Base-by-base conservation (phyloP, 2,888 invertebrate species). In the Yponomeuta sedellus region DNA sequence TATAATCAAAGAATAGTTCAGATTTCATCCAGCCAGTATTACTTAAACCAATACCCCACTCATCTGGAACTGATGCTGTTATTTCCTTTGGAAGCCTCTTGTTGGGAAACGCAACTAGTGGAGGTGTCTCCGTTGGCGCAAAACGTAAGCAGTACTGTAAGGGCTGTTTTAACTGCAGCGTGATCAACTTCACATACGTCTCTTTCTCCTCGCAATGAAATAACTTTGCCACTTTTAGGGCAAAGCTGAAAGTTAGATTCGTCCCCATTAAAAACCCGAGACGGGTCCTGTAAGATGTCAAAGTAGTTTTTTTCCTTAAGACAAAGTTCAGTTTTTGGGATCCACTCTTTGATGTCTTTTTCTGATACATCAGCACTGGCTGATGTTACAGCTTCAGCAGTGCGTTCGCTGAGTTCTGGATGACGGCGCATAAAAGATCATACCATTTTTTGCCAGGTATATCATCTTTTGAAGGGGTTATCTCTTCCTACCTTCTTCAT, bases 71-170 rank as follows among this genome's bases (percentile, higher is more conserved):
- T 25, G 25, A 25, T 25, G 25, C 2, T 25, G 25, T 25, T 25
- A 25, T 25, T 4, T 25, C 25, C 25, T 25, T 25, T 25, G 25
- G 25, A 25, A 25, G 25, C 25, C 25, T 25, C 25, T 25, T 25
- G 25, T 25, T 25, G 25, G 25, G 25, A 25, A 25, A 25, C 25
- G 4, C 25, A 25, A 25, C 25, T 25, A 25, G 25, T 25, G 25
- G 25, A 25, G 25, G 25, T 2, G 25, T 25, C 66, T 52, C 77
- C 77, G 64, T 69, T 66, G 1, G 79, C 80, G 6, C 75, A 73
- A 72, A 81, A 81, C 16, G 77, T 76, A 67, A 77, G 78, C 75
- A 81, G 74, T 4, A 78, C 80, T 22, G 79, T 80, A 22, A 81
- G 70, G 65, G 71, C 74, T 12, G 70, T 69, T 72, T 81, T 82